Evolutionary conservation across 1,140 invertebrate species (phyloP).

Genomic region (Bombus soroeensis): DNA sequence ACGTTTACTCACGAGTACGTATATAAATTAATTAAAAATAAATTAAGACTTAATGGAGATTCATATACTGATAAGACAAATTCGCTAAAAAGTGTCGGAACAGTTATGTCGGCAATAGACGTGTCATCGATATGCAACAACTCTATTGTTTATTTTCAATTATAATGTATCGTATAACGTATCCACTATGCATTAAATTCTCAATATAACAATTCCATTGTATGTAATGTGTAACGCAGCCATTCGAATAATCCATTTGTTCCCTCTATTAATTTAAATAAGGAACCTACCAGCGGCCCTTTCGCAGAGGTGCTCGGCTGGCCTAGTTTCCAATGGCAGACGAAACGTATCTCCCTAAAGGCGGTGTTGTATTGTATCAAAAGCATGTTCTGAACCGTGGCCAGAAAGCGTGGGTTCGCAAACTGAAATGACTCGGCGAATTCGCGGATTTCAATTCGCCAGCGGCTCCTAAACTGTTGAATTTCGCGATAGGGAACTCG

Average conservation of each 20-base stretch:
- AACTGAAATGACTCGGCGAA: not conserved
- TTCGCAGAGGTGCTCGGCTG: not conserved
- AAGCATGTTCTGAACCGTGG: conserved; percentile 2
- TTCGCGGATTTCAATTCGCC: conserved; percentile 13
- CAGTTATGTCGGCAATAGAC: no score
- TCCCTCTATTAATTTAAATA: not conserved
- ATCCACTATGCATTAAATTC: no score
- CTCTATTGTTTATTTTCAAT: no score
- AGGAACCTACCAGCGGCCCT: not conserved
- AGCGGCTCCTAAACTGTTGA: conserved; percentile 19
- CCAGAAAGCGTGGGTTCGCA: not conserved
- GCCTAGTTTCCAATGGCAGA: not conserved
- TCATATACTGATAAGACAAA: no score
- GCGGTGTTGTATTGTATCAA: not conserved
- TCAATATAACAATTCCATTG: no score
- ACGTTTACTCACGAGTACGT: no score
- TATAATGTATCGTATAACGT: no score
- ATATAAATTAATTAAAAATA: no score
- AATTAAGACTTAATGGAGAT: no score
- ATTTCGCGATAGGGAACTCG: not conserved
- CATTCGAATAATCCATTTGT: not conserved
- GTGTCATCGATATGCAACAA: no score
- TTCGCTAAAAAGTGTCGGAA: no score
- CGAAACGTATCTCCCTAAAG: not conserved
- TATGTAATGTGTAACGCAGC: not conserved